Conservation (phyloP, 1,140 invertebrate genomes). For the Drosophila elegans region DNA sequence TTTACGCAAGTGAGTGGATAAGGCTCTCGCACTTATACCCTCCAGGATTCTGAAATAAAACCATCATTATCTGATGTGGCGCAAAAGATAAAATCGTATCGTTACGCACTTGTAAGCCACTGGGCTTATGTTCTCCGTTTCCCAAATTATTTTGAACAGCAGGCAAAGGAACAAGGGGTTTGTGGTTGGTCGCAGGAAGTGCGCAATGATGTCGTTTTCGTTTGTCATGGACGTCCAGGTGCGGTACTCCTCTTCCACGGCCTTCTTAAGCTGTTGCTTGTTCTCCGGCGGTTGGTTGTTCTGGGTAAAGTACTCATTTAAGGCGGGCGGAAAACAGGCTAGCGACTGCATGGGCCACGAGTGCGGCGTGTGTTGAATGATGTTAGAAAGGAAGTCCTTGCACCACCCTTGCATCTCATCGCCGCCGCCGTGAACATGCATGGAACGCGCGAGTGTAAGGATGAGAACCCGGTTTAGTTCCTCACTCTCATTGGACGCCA, state of each 20-base stretch:
- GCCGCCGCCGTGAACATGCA: conserved; percentile 94
- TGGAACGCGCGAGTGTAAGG: conserved; percentile 95
- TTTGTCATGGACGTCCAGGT: conserved; percentile 99
- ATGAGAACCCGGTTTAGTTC: conserved; percentile 97
- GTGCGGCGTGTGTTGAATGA: conserved; percentile 97
- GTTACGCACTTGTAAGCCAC: conserved; percentile 95
- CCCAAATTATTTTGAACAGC: conserved; percentile 98
- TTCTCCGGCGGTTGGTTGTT: conserved; percentile 94
- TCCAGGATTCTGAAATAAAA: conserved; percentile 92
- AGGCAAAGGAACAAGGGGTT: conserved; percentile 95
- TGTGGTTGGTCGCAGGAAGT: conserved; percentile 95
- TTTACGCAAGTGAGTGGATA: conserved; percentile 95
- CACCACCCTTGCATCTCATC: conserved; percentile 91
- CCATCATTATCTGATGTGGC: background rate
- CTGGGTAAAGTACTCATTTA: conserved; percentile 93
- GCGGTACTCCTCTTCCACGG: conserved; percentile 96
- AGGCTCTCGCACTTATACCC: conserved; percentile 94
- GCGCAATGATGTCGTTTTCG: conserved; percentile 97
- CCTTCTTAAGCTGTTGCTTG: conserved; percentile 95
- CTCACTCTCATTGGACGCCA: conserved; percentile 97
- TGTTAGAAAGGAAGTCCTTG: conserved; percentile 94
- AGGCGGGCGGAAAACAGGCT: conserved; percentile 94
- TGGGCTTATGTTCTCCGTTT: conserved; percentile 95
- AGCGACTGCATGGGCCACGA: conserved; percentile 97
- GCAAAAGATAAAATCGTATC: background rate